Evolutionary conservation across 1,140 invertebrate species (phyloP).

Genomic region (Scaptomyza hsui): DNA sequence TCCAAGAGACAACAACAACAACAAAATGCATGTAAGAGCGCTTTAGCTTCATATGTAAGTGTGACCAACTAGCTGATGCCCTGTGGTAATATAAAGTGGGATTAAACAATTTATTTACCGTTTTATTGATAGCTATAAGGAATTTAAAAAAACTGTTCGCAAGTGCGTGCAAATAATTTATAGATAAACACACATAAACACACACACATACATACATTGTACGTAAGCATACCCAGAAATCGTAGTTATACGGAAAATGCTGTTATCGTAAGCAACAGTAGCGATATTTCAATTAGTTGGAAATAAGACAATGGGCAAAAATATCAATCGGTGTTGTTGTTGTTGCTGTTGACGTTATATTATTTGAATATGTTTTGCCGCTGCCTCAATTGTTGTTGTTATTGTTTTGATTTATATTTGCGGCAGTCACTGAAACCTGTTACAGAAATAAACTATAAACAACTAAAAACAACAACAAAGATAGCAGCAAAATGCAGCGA

Average conservation of each 20-base stretch:
- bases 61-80: neutral
- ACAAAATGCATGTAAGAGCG: too few relatives aligned
- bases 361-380: conserved; percentile 14
- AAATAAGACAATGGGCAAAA: conserved; percentile 24
- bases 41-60: too few relatives aligned
- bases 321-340: conserved; percentile 4
- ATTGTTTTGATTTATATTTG: conserved; percentile 34
- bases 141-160: conserved; percentile 4
- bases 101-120: neutral
- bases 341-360: too few relatives aligned
- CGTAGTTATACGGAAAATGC: conserved; percentile 24
- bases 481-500: conserved; percentile 11
- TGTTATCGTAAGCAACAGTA: conserved; percentile 28
- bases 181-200: neutral
- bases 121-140: neutral
- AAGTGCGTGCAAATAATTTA: conserved; percentile 28
- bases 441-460: conserved; percentile 65
- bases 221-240: conserved; percentile 4
- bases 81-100: too few relatives aligned
- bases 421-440: conserved; percentile 50
- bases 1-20: conserved; percentile 13
- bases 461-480: conserved; percentile 32
- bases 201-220: neutral
- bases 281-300: conserved; percentile 21
- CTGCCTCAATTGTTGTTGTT: conserved; percentile 21